Evolutionary conservation across 2,113 vertebrate species (phyloP), one percentile per base, ranked within the genome.

Genomic region (Gymnocephalus cernua): DNA sequence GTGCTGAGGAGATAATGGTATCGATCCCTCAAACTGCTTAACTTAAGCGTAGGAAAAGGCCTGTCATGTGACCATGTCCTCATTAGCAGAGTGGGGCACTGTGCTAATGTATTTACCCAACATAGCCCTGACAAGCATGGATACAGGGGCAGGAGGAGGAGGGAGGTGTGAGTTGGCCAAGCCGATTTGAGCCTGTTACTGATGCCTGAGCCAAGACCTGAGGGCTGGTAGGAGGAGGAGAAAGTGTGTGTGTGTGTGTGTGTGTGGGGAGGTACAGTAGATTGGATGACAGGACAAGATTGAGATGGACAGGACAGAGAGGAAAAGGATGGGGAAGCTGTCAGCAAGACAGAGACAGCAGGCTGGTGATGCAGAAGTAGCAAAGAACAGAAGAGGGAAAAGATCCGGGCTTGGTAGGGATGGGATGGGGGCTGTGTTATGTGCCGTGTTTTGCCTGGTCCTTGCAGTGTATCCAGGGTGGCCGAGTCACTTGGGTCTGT

Each of bases 61-160:
- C 47, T 50, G 92, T 92, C 92, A 94, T 86, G 89, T 93, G 94
- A 93, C 86, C 64, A 3, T 67, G 87, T 82, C 81, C 81, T 88
- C 86, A 90, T 91, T 93, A 88, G 78, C 69, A 80, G 86, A 89
- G 84, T 64, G 64, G 86, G 91, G 64, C 88, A 86, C 67, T 70
- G 86, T 75, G 92, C 77, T 91, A 88, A 93, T 93, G 86, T 91
- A 86, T 92, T 90, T 90, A 92, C 70, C 79, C 66, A 86, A 85
- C 82, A 91, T 81, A 91, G 89, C 80, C 78, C 57, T 67, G 50
- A 82, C 81, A 74, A 67, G 81, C 77, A 74, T 45, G 51, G 68
- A 74, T 25, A 11, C 73, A 65, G 57, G 75, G 29, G 41, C 59
- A 50, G 84, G 29, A 35, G 1, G 27, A 75, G 80, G 74, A 27